Conservation (phyloP, 2,888 invertebrate genomes). For the Venustoraphidia nigricollis region DNA sequence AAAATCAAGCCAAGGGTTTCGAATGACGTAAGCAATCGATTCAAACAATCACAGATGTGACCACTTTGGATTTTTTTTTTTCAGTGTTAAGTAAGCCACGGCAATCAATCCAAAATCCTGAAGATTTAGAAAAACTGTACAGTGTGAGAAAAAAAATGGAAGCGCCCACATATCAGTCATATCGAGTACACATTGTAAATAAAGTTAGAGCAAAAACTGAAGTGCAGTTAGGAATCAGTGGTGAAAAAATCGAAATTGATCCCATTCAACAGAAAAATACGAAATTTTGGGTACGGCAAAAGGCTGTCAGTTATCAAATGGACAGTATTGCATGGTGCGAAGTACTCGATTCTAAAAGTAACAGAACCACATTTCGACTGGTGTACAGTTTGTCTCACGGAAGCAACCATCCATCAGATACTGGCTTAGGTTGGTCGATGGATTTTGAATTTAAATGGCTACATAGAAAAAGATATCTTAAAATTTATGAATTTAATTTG, state of each 20-base stretch:
- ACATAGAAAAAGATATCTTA: neutral
- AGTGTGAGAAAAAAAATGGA: slow-evolving; percentile 66
- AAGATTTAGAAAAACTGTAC: slow-evolving; percentile 50
- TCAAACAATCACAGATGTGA: too few species aligned
- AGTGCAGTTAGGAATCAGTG: slow-evolving; percentile 74
- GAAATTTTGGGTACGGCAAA: slow-evolving; percentile 53
- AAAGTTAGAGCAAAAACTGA: slow-evolving; percentile 70
- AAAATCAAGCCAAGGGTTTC: too few species aligned
- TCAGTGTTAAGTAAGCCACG: too few species aligned
- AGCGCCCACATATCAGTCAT: slow-evolving; percentile 75
- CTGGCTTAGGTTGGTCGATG: too few species aligned
- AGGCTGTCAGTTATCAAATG: slow-evolving; percentile 71
- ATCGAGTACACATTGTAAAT: slow-evolving; percentile 59
- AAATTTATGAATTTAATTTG: slow-evolving; percentile 1
- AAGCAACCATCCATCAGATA: neutral
- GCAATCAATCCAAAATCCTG: slow-evolving; percentile 17
- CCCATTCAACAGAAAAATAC: slow-evolving; percentile 54
- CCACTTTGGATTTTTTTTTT: neutral
- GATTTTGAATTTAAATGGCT: neutral
- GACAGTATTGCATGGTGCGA: slow-evolving; percentile 82
- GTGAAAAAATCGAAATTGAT: slow-evolving; percentile 84
- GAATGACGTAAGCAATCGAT: too few species aligned
- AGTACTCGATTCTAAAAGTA: slow-evolving; percentile 56
- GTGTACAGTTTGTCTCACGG: slow-evolving; percentile 39
- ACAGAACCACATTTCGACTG: slow-evolving; percentile 58